phyloP scores from a whole-genome alignment of 2,888 invertebrate species.

The Drosophila affinis region DNA sequence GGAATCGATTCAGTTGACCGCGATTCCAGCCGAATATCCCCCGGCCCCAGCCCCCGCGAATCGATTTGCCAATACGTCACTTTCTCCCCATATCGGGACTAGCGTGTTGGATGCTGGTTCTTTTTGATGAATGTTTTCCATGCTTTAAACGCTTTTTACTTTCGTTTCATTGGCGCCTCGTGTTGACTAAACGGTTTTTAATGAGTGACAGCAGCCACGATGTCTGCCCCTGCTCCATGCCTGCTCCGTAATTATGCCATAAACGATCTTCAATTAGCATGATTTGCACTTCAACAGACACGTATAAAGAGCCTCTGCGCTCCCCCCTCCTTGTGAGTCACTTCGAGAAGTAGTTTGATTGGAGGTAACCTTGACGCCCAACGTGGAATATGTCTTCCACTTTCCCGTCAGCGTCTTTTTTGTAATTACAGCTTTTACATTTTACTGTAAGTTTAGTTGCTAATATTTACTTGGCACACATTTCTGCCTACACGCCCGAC shows the following conservation, averaged over 20 bases:
- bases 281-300: slow-evolving; percentile 58
- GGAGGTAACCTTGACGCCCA: not conserved
- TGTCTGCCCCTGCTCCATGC: not conserved
- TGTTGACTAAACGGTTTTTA: slow-evolving; percentile 67
- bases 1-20: not conserved
- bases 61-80: slow-evolving; percentile 34
- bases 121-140: slow-evolving; percentile 33
- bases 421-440: slow-evolving; percentile 35
- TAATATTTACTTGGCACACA: slow-evolving; percentile 14
- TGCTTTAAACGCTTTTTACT: slow-evolving; percentile 56
- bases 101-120: not conserved
- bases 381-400: slow-evolving; percentile 5
- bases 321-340: slow-evolving; percentile 3
- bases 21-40: not conserved
- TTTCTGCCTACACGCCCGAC: slow-evolving; percentile 7
- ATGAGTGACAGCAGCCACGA: slow-evolving; percentile 42
- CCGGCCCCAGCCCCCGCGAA: not conserved
- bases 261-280: slow-evolving; percentile 73
- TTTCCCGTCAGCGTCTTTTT: not conserved
- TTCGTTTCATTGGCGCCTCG: slow-evolving; percentile 51
- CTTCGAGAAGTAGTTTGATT: slow-evolving; percentile 2
- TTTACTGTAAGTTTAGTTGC: slow-evolving; percentile 13
- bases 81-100: slow-evolving; percentile 42
- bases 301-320: slow-evolving; percentile 18
- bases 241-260: slow-evolving; percentile 63